Conservation (phyloP, 1,140 invertebrate genomes). For the Anoplophora glabripennis region DNA sequence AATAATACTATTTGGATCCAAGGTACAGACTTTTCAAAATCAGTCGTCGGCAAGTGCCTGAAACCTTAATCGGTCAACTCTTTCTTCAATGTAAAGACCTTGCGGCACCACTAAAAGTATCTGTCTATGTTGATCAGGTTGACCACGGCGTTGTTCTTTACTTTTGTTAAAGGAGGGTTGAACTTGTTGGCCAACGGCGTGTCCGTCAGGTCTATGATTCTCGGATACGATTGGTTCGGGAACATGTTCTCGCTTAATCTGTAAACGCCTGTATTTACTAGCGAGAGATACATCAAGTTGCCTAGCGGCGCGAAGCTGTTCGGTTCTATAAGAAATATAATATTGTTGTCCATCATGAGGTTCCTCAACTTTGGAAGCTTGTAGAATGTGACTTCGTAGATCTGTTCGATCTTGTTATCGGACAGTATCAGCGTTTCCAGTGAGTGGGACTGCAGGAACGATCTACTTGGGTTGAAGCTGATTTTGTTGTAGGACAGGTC, state of each 20-base stretch:
- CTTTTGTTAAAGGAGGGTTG: conserved; percentile 38
- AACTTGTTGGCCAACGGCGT: conserved; percentile 41
- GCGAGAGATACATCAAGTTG: conserved; percentile 41
- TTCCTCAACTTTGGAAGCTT: conserved; percentile 37
- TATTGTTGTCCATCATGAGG: conserved; percentile 40
- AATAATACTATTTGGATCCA: too few species aligned
- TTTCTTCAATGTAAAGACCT: conserved; percentile 13
- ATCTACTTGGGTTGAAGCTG: conserved; percentile 29
- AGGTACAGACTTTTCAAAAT: too few species aligned
- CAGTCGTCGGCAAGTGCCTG: too few species aligned
- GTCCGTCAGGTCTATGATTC: conserved; percentile 39
- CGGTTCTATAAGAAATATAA: conserved; percentile 28
- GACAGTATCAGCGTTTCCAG: conserved; percentile 37
- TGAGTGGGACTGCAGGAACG: conserved; percentile 39
- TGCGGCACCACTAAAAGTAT: conserved; percentile 3
- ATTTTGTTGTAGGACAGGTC: conserved; percentile 58
- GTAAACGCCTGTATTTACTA: conserved; percentile 43
- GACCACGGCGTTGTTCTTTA: conserved; percentile 32
- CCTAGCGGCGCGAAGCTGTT: conserved; percentile 39
- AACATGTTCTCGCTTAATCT: conserved; percentile 41
- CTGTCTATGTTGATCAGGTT: conserved; percentile 33
- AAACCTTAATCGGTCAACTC: too few species aligned
- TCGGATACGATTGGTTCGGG: conserved; percentile 28
- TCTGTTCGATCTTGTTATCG: conserved; percentile 39
- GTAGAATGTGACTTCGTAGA: conserved; percentile 43